Evolutionary conservation across 2,113 vertebrate species (phyloP), one percentile per base, ranked within the genome.

Genomic region (Sceloporus undulatus): DNA sequence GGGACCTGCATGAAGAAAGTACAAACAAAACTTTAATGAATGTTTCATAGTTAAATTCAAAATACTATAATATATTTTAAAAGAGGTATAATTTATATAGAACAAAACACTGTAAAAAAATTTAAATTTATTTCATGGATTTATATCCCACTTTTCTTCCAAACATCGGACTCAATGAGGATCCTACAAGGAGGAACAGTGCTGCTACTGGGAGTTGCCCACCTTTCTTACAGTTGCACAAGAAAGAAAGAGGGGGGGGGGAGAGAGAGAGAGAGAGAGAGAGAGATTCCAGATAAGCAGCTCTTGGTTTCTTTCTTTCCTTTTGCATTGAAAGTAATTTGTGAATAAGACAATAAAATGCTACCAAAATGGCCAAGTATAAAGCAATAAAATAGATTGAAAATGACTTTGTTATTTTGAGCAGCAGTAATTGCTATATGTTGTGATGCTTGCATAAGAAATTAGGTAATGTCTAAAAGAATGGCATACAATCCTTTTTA

Each of bases 381-480:
- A 96, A 96, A 95, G 95, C 95, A 96, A 95, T 96, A 96, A 97
- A 97, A 96, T 95, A 97, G 96, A 97, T 96, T 95, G 97, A 95
- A 97, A 95, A 96, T 95, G 95, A 96, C 95, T 97, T 96, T 90
- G 94, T 94, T 90, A 95, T 97, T 96, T 95, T 97, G 94, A 97
- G 95, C 89, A 73, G 96, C 84, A 78, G 94, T 96, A 97, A 97
- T 97, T 97, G 96, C 97, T 96, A 96, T 97, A 97, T 93, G 85
- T 97, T 96, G 95, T 97, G 96, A 96, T 97, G 96, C 97, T 96
- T 97, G 96, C 97, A 96, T 97, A 96, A 97, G 95, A 96, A 97
- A 96, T 97, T 96, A 95, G 96, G 96, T 97, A 97, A 97, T 96
- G 95, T 96, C 96, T 96, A 96, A 94, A 93, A 96, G 94, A 97